phyloP scores from a whole-genome alignment of 2,797 vertebrate species.

The Rhodeus uyekii region DNA sequence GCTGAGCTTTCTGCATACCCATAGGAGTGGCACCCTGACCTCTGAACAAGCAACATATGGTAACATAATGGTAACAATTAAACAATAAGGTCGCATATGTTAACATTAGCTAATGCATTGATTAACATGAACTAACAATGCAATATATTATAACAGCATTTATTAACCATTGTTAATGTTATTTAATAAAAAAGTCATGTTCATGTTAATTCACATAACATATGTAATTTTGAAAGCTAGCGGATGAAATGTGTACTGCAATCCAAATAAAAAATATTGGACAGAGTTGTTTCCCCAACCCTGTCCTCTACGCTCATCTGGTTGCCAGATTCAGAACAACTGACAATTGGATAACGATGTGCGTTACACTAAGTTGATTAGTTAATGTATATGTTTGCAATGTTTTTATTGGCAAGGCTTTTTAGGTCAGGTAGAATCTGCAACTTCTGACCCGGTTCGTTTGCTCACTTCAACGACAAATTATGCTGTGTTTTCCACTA shows the following conservation, averaged over 20 bases:
- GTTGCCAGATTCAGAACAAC: background rate
- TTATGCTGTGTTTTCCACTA: background rate
- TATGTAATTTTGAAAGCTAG: background rate
- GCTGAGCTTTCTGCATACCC: conserved; percentile 87
- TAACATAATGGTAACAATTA: background rate
- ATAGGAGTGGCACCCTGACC: conserved; percentile 81
- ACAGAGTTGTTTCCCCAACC: background rate
- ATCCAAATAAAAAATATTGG: background rate
- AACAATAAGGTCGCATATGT: background rate
- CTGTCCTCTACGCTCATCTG: background rate
- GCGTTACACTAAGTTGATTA: background rate
- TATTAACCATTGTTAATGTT: background rate
- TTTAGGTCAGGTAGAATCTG: background rate
- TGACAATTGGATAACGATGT: background rate
- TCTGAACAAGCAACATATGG: conserved; percentile 72
- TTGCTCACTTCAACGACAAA: background rate
- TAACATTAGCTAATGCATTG: background rate
- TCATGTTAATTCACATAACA: background rate
- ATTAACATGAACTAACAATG: background rate
- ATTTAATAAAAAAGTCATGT: background rate
- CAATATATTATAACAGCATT: background rate
- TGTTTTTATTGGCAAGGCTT: background rate
- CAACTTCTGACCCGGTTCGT: background rate
- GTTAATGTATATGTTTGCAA: background rate
- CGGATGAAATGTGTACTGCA: background rate